Base-by-base conservation (phyloP, 2,888 invertebrate genomes). In the Alviniconcha strummeri region DNA sequence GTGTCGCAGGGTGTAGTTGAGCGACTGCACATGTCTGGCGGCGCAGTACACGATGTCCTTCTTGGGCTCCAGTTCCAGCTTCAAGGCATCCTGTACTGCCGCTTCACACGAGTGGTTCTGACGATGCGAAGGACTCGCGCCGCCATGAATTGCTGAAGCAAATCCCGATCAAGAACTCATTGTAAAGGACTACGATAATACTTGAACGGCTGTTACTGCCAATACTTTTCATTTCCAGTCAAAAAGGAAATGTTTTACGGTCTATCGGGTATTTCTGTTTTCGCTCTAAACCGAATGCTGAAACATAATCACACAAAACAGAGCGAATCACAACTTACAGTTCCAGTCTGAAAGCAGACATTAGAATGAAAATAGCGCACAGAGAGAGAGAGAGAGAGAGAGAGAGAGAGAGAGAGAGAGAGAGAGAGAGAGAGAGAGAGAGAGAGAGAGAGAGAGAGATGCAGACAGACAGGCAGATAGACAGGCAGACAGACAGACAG, bases 41-140 rank as follows among this genome's bases (percentile, higher is more conserved):
- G 76, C 76, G 56, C 76, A 76, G 76, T 76, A 76, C 76, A 76
- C 76, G 6, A n/a, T 55, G n/a, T 56, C 76, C 56, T n/a, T 76
- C n/a, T 17, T 76, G 76, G 76, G 76, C 7, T 76, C 56, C 76
- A 55, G 56, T 56, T 55, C 76, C 4, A 17, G 7, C 5, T 56
- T n/a, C 76, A 55, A n/a, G 19, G 76, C 76, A 56, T 76, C 56
- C 56, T 76, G 76, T 55, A 76, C 76, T 55, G 76, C 56, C 0
- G 9, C 76, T 76, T 76, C 76, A 76, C 76, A 76, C n/a, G 76
- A 17, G 56, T 55, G 76, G 76, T 76, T 76, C 76, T 56, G 55
- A 11, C 76, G 76, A 19, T 76, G 76, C 0, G 19, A 9, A 17
- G 57, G 76, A 57, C 76, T 19, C 4, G 8, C 4, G 19, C 4